phyloP scores from a whole-genome alignment of 1,140 invertebrate genomes.

The Sminthurides bifidus region DNA sequence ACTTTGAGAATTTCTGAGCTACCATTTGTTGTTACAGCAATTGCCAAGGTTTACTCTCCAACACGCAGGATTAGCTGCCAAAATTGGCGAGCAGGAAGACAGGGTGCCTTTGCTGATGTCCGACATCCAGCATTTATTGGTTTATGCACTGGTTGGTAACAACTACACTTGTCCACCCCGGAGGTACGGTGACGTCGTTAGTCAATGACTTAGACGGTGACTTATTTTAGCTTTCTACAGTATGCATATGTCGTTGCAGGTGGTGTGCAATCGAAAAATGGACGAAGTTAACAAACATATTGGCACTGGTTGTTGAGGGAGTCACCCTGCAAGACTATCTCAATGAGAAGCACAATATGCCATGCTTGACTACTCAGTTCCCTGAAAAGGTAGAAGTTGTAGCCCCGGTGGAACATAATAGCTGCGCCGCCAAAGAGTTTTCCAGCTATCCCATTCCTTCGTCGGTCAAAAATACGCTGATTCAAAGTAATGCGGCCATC shows the following conservation, averaged over 20 bases:
- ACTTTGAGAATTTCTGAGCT: conserved; percentile 34
- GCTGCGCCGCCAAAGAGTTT: conserved; percentile 60
- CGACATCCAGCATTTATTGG: conserved; percentile 68
- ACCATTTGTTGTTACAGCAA: conserved; percentile 22
- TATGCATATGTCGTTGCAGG: conserved; percentile 36
- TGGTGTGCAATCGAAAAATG: conserved; percentile 71
- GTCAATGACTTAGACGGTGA: too few species aligned
- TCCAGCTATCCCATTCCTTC: conserved; percentile 59
- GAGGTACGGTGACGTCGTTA: conserved; percentile 31
- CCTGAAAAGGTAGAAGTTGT: conserved; percentile 54
- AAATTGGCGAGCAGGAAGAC: conserved; percentile 24
- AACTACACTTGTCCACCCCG: conserved; percentile 44
- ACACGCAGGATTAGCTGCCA: conserved; percentile 29
- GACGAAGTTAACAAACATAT: conserved; percentile 52
- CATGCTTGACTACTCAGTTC: conserved; percentile 39
- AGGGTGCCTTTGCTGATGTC: conserved; percentile 62
- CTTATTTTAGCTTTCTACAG: too few species aligned
- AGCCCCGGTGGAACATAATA: conserved; percentile 55
- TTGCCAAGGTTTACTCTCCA: conserved; percentile 32
- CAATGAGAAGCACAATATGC: conserved; percentile 50
- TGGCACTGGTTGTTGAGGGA: conserved; percentile 64
- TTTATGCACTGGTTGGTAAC: conserved; percentile 60
- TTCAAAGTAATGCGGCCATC: conserved; percentile 38
- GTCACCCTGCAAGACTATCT: conserved; percentile 59
- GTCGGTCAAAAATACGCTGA: conserved; percentile 49